Evolutionary conservation across 35 echinoderm and acorn worm species (phyloP).

Genomic region (Patiria miniata): DNA sequence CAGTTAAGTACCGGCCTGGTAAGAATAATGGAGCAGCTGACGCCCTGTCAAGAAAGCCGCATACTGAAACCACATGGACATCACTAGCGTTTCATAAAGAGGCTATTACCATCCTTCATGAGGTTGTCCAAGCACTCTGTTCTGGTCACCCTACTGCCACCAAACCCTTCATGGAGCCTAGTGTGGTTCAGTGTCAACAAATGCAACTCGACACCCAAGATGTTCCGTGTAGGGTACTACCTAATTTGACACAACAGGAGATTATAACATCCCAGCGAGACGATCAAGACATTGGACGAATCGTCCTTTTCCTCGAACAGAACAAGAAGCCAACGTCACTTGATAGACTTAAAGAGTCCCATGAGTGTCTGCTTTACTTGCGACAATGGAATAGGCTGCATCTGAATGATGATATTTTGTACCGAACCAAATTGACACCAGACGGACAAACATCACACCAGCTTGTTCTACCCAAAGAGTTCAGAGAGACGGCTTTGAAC

Average conservation of each 20-base stretch:
- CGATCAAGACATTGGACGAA: background rate
- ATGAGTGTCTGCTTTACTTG: background rate
- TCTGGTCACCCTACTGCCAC: background rate
- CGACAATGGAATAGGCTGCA: background rate
- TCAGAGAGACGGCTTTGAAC: background rate
- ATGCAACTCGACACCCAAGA: background rate
- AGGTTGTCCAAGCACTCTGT: background rate
- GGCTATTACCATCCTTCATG: background rate
- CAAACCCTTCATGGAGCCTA: background rate
- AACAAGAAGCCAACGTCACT: background rate
- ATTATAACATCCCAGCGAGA: background rate
- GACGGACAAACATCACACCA: background rate
- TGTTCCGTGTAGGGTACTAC: background rate
- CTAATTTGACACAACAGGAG: background rate
- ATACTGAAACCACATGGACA: background rate
- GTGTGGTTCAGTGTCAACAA: background rate
- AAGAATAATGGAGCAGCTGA: slow-evolving; percentile 35
- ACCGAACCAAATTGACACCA: background rate
- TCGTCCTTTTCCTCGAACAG: background rate
- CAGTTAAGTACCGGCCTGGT: slow-evolving; percentile 26
- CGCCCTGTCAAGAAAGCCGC: slow-evolving; percentile 22
- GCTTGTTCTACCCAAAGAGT: background rate
- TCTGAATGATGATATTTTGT: background rate
- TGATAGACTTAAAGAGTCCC: background rate
- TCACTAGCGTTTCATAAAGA: background rate